Evolutionary conservation across 1,140 invertebrate species (phyloP).

Genomic region (Zeugodacus cucurbitae): DNA sequence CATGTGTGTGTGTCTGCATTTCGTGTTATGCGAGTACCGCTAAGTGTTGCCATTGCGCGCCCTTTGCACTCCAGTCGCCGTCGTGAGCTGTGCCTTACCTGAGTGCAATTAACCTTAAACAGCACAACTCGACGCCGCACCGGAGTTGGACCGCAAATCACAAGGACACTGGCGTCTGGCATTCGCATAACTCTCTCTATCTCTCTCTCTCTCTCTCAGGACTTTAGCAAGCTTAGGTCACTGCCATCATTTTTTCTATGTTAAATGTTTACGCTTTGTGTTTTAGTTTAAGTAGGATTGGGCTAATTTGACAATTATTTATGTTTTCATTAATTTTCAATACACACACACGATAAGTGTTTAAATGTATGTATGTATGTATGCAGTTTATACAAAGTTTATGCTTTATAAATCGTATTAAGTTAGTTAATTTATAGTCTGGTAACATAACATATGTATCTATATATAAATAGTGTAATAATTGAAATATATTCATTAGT

Average conservation of each 20-base stretch:
- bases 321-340: background rate
- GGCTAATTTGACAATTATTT: slow-evolving; percentile 28
- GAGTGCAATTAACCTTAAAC: slow-evolving; percentile 34
- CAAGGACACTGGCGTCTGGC: background rate
- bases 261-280: background rate
- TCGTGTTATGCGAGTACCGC: background rate
- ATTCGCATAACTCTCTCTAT: background rate
- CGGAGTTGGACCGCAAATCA: background rate
- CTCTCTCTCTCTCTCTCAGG: too few relatives aligned
- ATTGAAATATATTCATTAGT: background rate
- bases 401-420: background rate
- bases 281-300: background rate
- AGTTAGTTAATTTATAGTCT: background rate
- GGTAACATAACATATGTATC: background rate
- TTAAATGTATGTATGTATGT: background rate
- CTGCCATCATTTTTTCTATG: background rate
- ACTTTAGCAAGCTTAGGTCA: background rate
- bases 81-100: slow-evolving; percentile 13
- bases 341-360: background rate
- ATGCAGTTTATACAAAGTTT: background rate
- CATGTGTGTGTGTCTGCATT: background rate
- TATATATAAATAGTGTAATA: background rate
- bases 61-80: background rate
- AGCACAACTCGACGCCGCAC: background rate
- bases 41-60: background rate